Base-by-base conservation (phyloP, 2,797 vertebrate genomes). In the Pyrocephalus nanus region DNA sequence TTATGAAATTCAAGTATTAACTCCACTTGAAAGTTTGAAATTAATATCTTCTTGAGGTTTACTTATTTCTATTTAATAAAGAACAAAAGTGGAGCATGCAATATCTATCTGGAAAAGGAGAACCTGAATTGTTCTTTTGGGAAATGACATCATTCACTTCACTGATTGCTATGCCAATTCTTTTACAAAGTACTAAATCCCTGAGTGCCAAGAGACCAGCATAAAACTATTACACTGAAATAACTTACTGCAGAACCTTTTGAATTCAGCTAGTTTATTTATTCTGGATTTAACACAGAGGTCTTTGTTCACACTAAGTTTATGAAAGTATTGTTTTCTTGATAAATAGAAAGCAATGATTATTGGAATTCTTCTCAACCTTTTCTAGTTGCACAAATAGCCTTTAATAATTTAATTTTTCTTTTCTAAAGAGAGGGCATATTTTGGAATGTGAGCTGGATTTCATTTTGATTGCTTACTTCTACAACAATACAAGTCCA, bases 41-140 rank as follows among this genome's bases (percentile, higher is more conserved):
- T 92, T 76, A 87, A 76, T 76, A 53, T 71, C 53, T 88, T 92
- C 36, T 74, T 75, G 61, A 84, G 47, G 75, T 91, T 95, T 95
- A 92, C 40, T 55, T 91, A 74, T 88, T 34, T 91, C 62, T 93
- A 50, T 50, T 92, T 88, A 88, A 94, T 95, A 85, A 90, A 86
- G 74, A 90, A 53, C 40, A 70, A 92, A 69, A 57, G 67, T 93
- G 43, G 26, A 14, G 48, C 66, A 45, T 76, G 64, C 20, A 72
- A 65, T 88, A 67, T 61, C 55, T 93, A 9, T 66, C 77, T 90
- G 73, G 57, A 66, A 86, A 93, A 88, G 50, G n/a, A 91, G 51
- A 90, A 91, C 36, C 47, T 82, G 66, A 93, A 95, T 75, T 84
- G 80, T 47, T 40, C 86, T 89, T 76, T 75, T 71, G 64, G 86